Evolutionary conservation across 2,888 invertebrate genomes (phyloP), one percentile per base, ranked within the genome.

Genomic region (Dynastes grantii): DNA sequence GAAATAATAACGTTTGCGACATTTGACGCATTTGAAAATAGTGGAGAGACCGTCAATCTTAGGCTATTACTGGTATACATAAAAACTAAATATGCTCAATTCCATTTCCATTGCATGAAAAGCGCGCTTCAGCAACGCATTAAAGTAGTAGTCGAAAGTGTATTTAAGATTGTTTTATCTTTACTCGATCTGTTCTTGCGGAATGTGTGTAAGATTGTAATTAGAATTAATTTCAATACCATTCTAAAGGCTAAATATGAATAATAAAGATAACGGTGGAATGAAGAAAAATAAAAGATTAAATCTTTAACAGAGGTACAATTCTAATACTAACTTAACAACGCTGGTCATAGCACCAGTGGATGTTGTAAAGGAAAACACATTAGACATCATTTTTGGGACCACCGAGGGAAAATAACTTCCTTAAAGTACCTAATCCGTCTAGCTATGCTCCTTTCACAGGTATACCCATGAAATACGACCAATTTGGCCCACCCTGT

Each of bases 11-110:
- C 32, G 63, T 11, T 63, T 63, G 63, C 63, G 63, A 63, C 63
- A 63, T 29, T 63, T 63, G 63, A 63, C 49, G 68, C 51, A 68
- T 51, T 68, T 29, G 68, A 51, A 68, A 68, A 27, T 51, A 27
- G n/a, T 51, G 6, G n/a, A 45, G 29, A 29, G 51, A 68, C 49
- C 29, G 51, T 51, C 68, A 51, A 68, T 68, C 49, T 68, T 49
- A 51, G 16, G 53, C 68, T 51, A 68, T 68, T 68, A 68, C 51
- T n/a, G n/a, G n/a, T 49, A 68, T 13, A 68, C 27, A 29, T 11
- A 51, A 29, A 51, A 68, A 68, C 32, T 63, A 11, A 63, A 63
- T 63, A 63, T 13, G 29, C 63, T 32, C 32, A 63, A 32, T 13
- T 63, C 29, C 63, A 29, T 32, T 63, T 63, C 63, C 9, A 63